Percentiles rank a stretch among this genome's conserved stretches.
phyloP scores from a whole-genome alignment of 1,140 invertebrate genomes.

The Gonatopus flavifemur region DNA sequence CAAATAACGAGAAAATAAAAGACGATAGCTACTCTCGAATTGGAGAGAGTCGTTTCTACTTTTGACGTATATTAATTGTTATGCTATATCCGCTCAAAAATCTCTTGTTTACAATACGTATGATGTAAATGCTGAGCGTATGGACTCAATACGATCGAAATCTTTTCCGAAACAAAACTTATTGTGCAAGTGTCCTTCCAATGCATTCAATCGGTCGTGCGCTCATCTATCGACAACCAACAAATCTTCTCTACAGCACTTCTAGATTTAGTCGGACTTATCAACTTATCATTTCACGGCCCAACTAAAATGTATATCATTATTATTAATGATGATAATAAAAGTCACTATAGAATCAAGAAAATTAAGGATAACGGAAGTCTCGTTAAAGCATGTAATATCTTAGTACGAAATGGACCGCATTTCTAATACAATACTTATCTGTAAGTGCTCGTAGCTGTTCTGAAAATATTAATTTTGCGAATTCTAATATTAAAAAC shows the following conservation, averaged over 20 bases:
- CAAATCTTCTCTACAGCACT: constrained; percentile 28
- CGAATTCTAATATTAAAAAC: constrained; percentile 23
- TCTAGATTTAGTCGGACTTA: constrained; percentile 24
- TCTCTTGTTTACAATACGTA: constrained; percentile 1
- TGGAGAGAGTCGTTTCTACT: constrained; percentile 7
- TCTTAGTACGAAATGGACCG: constrained; percentile 7
- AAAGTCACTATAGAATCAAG: not conserved
- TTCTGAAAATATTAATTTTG: constrained; percentile 29
- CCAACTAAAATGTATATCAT: constrained; percentile 25
- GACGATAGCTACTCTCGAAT: constrained; percentile 11
- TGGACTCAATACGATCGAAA: constrained; percentile 3
- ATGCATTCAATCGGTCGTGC: constrained; percentile 31
- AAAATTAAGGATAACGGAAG: not conserved
- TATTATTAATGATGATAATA: not conserved
- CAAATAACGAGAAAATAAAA: too few relatives aligned
- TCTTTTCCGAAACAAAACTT: constrained; percentile 31
- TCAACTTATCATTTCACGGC: constrained; percentile 25
- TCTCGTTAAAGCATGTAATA: constrained; percentile 16
- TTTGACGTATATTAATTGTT: not conserved
- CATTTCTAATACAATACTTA: constrained; percentile 9
- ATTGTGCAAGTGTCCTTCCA: constrained; percentile 48
- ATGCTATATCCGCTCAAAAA: not conserved
- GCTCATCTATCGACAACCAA: constrained; percentile 21
- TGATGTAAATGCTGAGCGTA: not conserved
- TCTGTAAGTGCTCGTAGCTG: constrained; percentile 5